These are phyloP conservation scores for Pseudococcus viburni DNA, from an alignment of 2,888 invertebrate species.

Conservation along the genomic window DNA sequence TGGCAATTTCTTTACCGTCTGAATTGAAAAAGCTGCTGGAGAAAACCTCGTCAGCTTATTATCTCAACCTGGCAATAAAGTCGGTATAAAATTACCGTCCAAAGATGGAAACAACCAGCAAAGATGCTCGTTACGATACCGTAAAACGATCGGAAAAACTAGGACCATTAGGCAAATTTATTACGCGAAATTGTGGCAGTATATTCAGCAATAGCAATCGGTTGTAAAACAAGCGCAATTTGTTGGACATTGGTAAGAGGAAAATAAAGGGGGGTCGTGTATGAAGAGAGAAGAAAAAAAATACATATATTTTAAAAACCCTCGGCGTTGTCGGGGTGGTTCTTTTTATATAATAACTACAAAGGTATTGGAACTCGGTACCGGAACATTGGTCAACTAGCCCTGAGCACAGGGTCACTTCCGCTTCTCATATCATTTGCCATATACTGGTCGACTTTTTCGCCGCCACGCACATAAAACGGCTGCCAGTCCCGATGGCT, in stretches of 20 bases:
- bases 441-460: conserved; percentile 33
- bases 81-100: background rate
- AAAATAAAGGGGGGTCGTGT: background rate
- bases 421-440: conserved; percentile 64
- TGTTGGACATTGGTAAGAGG: background rate
- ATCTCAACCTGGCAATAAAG: background rate
- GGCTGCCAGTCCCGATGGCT: conserved; percentile 50
- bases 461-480: conserved; percentile 63
- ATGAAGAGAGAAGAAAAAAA: conserved; percentile 27
- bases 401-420: conserved; percentile 62
- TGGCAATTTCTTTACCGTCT: too few species aligned
- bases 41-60: background rate
- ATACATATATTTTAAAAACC: conserved; percentile 59
- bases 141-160: conserved; percentile 34
- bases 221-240: conserved; percentile 61
- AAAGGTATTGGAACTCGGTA: conserved; percentile 60
- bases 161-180: conserved; percentile 61
- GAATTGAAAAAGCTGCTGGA: background rate
- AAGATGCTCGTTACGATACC: background rate
- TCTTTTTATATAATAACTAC: conserved; percentile 49
- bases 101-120: background rate
- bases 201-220: background rate
- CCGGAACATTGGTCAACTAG: conserved; percentile 66
- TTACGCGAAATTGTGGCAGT: background rate
- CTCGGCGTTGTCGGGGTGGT: background rate